A percentile compares a stretch with the other conserved stretches of the same genome.
phyloP scores from a whole-genome alignment of 2,888 invertebrate genomes.

The Hypselothyrea guttata region DNA sequence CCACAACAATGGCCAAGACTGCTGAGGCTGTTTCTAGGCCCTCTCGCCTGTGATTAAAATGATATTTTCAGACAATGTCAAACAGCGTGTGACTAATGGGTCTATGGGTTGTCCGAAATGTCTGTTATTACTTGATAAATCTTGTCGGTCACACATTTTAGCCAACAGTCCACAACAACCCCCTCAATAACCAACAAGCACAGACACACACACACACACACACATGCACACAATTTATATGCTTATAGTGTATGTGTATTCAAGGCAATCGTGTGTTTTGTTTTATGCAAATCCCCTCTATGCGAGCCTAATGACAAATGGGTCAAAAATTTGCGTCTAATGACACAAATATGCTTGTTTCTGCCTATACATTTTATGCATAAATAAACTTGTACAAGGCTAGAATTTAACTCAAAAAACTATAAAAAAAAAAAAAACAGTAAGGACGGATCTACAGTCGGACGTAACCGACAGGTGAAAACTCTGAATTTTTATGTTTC shows the following conservation, averaged over 20 bases:
- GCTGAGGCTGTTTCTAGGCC: not conserved
- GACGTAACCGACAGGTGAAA: too few relatives aligned
- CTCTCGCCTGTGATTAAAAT: constrained; percentile 68
- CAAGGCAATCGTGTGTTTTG: constrained; percentile 42
- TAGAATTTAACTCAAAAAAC: constrained; percentile 19
- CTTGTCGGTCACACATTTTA: constrained; percentile 75
- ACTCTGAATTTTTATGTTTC: too few relatives aligned
- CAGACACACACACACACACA: constrained; percentile 9
- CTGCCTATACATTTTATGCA: constrained; percentile 72
- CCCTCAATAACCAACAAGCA: constrained; percentile 12
- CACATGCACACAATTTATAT: constrained; percentile 9
- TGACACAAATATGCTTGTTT: constrained; percentile 75
- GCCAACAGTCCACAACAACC: constrained; percentile 31
- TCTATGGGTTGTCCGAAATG: constrained; percentile 78
- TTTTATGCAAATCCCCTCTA: constrained; percentile 73
- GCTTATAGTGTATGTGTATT: constrained; percentile 32
- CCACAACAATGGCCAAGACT: constrained; percentile 12
- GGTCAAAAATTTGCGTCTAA: constrained; percentile 77
- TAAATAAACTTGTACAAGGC: constrained; percentile 57
- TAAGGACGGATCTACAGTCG: too few relatives aligned
- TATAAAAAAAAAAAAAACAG: too few relatives aligned
- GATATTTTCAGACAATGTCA: constrained; percentile 78
- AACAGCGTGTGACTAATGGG: constrained; percentile 77
- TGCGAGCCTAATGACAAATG: constrained; percentile 72
- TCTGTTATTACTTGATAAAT: constrained; percentile 77